These are phyloP conservation scores for Paracyprichromis sp. DNA, from an alignment of 2,113 vertebrate species.

Conservation along the genomic window DNA sequence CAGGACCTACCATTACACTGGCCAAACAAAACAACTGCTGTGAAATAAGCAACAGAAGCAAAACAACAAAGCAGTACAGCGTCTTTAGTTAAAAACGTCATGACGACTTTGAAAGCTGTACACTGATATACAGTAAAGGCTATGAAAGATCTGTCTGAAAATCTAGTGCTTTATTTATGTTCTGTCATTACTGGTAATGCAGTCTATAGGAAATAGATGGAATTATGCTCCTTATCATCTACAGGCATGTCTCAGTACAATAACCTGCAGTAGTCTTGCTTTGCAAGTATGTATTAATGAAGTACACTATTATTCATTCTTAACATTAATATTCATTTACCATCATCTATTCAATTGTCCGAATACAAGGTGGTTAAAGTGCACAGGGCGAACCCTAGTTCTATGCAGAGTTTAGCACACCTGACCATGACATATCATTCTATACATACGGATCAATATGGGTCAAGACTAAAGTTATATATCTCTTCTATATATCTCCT, in stretches of 20 bases:
- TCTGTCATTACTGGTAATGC: not conserved
- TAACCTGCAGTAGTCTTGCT: not conserved
- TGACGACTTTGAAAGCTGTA: not conserved
- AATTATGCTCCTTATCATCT: not conserved
- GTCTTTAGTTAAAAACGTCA: not conserved
- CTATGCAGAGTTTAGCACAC: not conserved
- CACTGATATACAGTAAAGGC: not conserved
- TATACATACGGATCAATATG: not conserved
- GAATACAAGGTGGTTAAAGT: not conserved
- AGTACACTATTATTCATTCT: not conserved
- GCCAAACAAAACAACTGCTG: not conserved
- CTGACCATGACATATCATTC: not conserved
- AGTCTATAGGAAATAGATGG: not conserved
- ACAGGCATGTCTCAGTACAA: not conserved
- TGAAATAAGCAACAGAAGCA: not conserved
- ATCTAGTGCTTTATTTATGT: not conserved
- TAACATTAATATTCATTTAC: not conserved
- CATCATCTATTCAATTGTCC: fast-evolving
- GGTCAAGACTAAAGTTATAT: not conserved
- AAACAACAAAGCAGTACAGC: not conserved
- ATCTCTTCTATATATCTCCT: not conserved
- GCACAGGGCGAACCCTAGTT: fast-evolving
- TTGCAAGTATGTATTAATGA: not conserved
- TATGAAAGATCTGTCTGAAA: not conserved
- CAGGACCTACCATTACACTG: not conserved